Base-by-base conservation (phyloP, 2,888 invertebrate species). In the Cryptocephalus primarius region DNA sequence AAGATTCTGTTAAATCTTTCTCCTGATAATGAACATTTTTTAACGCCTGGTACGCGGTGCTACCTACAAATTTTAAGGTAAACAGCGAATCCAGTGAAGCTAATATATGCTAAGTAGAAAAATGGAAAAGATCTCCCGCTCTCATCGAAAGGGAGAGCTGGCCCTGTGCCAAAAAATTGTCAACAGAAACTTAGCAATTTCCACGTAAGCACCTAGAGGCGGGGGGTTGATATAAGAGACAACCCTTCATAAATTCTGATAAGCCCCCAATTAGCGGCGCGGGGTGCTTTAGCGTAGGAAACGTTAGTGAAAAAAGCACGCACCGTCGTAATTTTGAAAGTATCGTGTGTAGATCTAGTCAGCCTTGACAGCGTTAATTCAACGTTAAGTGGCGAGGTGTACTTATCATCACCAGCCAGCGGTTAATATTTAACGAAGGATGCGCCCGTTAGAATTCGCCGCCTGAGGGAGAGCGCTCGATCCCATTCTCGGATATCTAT, bases 401-500 rank as follows among this genome's bases (percentile, higher is more conserved):
- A 67, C 66, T 67, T 67, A 65, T 67, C 67, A 64, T 64, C 61
- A 60, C 60, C 61, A 61, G 60, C 61, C 65, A 65, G 65, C 61
- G 11, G 62, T 67, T 65, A 66, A 67, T 67, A 67, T 67, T 67
- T 66, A 66, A 65, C 65, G 59, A 61, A 54, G 59, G 57, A 54
- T 55, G 57, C 59, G 58, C 12, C 12, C 22, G 60, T 61, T 59
- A 60, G 62, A 60, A 60, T 55, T 52, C 52, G 46, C 52, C 54
- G 53, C 46, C 48, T 44, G 55, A 53, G 56, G 56, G 58, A 54
- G 22, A 22, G 22, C 22, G 22, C 22, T 22, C 22, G 22, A 22
- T 22, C 22, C 22, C 22, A 22, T 22, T 22, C 22, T 6, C 2
- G 3, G 22, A 22, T 22, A 22, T 22, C 22, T 22, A 22, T 22